A percentile compares a stretch with the other conserved stretches of the same genome.
phyloP scores from a whole-genome alignment of 2,797 vertebrate species.

The Poeciliopsis gracilis region DNA sequence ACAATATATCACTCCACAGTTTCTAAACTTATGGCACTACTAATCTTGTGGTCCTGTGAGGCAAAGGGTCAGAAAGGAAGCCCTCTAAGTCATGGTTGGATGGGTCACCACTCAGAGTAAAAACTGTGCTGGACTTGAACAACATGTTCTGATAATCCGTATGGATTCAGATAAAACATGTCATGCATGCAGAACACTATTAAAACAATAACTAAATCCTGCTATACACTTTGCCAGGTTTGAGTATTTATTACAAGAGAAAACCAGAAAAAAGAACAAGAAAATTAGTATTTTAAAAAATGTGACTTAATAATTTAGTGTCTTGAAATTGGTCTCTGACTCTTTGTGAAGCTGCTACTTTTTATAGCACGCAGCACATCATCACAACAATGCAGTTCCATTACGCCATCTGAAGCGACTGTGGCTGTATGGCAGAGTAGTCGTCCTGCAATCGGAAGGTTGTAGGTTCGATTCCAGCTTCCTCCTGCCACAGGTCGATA shows the following conservation, averaged over 20 bases:
- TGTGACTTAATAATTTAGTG: no score
- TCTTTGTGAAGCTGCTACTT: no score
- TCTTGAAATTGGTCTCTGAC: no score
- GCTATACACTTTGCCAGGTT: neutral
- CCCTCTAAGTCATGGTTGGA: slow-evolving; percentile 29
- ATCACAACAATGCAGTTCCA: no score
- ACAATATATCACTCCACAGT: slow-evolving; percentile 73
- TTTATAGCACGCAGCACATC: no score
- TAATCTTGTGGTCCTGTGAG: slow-evolving; percentile 34
- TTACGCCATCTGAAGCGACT: no score
- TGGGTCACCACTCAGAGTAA: slow-evolving; percentile 32
- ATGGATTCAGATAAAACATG: neutral
- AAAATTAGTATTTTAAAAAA: no score
- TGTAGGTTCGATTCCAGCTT: no score
- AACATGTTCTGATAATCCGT: neutral
- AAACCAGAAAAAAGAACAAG: neutral
- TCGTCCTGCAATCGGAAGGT: no score
- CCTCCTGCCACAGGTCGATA: no score
- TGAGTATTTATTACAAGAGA: neutral
- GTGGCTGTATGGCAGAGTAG: no score
- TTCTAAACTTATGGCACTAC: slow-evolving; percentile 41
- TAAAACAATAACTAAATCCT: neutral
- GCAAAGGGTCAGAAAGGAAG: slow-evolving; percentile 33
- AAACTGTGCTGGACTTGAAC: slow-evolving; percentile 23
- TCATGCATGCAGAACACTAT: neutral